Evolutionary conservation across 2,113 vertebrate genomes (phyloP), one percentile per base, ranked within the genome.

Genomic region (Propithecus coquereli): DNA sequence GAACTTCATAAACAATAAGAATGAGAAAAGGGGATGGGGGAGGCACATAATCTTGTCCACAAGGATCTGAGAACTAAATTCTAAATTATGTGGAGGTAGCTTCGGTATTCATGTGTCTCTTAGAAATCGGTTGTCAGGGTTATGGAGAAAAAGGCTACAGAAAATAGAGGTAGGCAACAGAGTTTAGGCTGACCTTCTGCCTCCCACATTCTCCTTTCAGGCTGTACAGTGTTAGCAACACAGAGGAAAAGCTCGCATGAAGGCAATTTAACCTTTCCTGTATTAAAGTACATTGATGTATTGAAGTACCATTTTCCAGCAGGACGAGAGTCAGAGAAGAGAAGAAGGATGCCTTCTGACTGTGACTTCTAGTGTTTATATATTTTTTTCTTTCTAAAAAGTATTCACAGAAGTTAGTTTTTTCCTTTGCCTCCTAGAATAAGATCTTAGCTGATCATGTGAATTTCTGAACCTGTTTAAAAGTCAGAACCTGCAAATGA

Each of bases 401-500:
- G 57, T 93, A 76, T 85, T 86, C 91, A 90, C 12, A 77, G 45
- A 27, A 23, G n/a, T 50, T n/a, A 54, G 30, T 40, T 40, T 9
- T 65, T 40, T 80, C 25, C 74, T 18, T 17, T 86, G 66, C 54
- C 85, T 91, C 87, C 68, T 88, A 94, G 89, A 94, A 85, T 92
- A 94, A 96, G 68, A 86, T 95, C 82, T 95, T 94, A 93, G 73
- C 77, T n/a, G 32, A 96, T 96, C 77, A 88, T 86, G 89, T 94
- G 88, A 96, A 95, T 94, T 95, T 96, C 54, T 91, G 61, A 98
- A 96, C 76, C 37, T 74, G 96, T 87, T 97, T 95, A 86, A 96
- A 98, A 97, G 91, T 86, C 73, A 95, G 91, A 97, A 94, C 82
- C 86, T 96, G 93, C 54, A 90, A 96, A 89, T 86, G 90, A 77